Evolutionary conservation across 2,113 vertebrate genomes (phyloP), one percentile per base, ranked within the genome.

Genomic region (Proterorhinus semilunaris): DNA sequence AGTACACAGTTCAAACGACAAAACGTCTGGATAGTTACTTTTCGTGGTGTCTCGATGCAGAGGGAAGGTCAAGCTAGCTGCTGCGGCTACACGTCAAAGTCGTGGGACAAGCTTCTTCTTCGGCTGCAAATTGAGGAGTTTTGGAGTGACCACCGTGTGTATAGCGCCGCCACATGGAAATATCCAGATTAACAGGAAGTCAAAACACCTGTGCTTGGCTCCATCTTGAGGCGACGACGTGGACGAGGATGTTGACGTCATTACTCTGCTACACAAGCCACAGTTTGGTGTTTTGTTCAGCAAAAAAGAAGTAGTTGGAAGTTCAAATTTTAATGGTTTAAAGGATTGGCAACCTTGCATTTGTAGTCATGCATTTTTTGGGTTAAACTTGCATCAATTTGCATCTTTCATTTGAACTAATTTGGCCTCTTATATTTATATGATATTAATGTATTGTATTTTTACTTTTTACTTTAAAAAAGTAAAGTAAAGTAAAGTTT

Each of bases 21-120:
- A 8, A 0, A 6, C 6, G n/a, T 3, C 1, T 0, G 47, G 15
- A 0, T 42, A 57, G 71, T 80, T 87, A 85, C 6, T 79, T 81
- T 79, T 36, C 4, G 0, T 64, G 58, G 66, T 49, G 54, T 75
- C 59, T 58, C 69, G 4, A 57, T 48, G 66, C 66, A 27, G 67
- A 12, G 17, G 53, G 76, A 90, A 90, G 88, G 88, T 90, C 88
- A 90, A 69, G 13, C 55, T 21, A 52, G 61, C 47, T 1, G 17
- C 3, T 58, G 6, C 44, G 36, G 57, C 66, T 74, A 36, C 53
- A 74, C 79, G 75, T 86, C 85, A 90, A 88, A 86, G 88, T 88
- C 88, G 82, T 62, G 68, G 65, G 10, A 50, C 3, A 10, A 17
- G 9, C 59, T 71, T 78, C 75, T 80, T 76, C 78, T 87, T 87